Evolutionary conservation across 2,797 vertebrate species (phyloP), one percentile per base, ranked within the genome.

Genomic region (Eulemur rubriventer): DNA sequence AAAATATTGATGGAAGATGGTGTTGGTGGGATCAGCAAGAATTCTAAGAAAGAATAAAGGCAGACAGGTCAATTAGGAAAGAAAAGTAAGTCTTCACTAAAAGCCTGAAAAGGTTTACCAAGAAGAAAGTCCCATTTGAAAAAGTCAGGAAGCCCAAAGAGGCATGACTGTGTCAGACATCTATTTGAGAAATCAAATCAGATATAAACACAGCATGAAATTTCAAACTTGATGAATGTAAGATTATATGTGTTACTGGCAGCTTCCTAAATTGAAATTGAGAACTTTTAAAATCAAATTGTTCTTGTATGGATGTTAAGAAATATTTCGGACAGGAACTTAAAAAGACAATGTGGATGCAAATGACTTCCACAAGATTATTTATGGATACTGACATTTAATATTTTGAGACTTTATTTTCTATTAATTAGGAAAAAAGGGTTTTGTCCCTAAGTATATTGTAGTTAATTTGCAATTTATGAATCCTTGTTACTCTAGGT

Each of bases 381-480:
- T 67, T 46, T 46, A 41, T 63, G 30, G 33, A 52, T 33, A 63
- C 63, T 14, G 9, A 30, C 52, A 76, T 61, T 41, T 80, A 48
- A 41, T 57, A 89, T 72, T 50, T 89, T 82, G 86, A 92, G 4
- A 95, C 73, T 94, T 83, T 94, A 88, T 81, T 84, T 91, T 95
- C 38, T 81, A n/a, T 26, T 78, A 46, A 79, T 82, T 86, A 89
- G 13, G 7, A 38, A 30, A 46, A 43, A 69, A 41, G 24, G 0
- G 0, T 67, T 63, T 38, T 63, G 28, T 63, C 7, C 35, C 35
- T 69, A 70, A 3, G 16, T 28, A 38, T 72, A 43, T 57, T 55
- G 24, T 46, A 59, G 10, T 70, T 93, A 87, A 48, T 92, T 96
- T 96, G 75, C 26, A 78, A 30, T 41, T 75, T 72, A 63, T 59